Evolutionary conservation across 2,888 invertebrate genomes (phyloP).

Genomic region (Meliscaeva auricollis): DNA sequence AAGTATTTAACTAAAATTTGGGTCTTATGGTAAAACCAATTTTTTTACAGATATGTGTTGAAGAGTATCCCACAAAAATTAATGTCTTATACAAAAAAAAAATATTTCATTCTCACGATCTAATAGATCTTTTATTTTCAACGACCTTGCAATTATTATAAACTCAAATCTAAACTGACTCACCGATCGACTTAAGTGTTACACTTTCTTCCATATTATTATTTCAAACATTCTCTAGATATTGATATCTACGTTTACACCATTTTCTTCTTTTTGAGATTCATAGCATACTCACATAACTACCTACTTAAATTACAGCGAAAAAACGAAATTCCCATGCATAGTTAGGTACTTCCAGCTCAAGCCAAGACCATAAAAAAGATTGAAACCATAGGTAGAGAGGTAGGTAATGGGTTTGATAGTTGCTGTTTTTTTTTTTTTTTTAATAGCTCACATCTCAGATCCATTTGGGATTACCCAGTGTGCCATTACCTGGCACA

Average conservation of each 20-base stretch:
- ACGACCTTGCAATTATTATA: constrained; percentile 7
- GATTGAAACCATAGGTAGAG: neutral
- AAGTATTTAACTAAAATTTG: no score
- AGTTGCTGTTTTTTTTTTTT: constrained; percentile 9
- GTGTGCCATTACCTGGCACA: constrained; percentile 55
- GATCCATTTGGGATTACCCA: constrained; percentile 67
- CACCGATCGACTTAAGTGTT: neutral
- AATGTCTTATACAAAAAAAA: no score
- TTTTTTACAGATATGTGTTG: no score
- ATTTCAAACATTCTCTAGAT: neutral
- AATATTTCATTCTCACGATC: neutral
- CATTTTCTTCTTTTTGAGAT: neutral
- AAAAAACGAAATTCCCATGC: constrained; percentile 44
- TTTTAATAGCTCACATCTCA: constrained; percentile 63
- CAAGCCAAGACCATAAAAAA: neutral
- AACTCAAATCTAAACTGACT: neutral
- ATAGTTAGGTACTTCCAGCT: no score
- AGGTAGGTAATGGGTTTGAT: neutral
- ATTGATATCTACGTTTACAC: neutral
- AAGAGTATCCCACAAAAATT: no score
- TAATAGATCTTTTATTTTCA: neutral
- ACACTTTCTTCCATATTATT: constrained; percentile 13
- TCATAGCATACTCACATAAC: neutral
- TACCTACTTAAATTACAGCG: constrained; percentile 49
- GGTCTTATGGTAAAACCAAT: no score